Evolutionary conservation across 2,888 invertebrate species (phyloP), one percentile per base, ranked within the genome.

Genomic region (Drymonia ruficornis): DNA sequence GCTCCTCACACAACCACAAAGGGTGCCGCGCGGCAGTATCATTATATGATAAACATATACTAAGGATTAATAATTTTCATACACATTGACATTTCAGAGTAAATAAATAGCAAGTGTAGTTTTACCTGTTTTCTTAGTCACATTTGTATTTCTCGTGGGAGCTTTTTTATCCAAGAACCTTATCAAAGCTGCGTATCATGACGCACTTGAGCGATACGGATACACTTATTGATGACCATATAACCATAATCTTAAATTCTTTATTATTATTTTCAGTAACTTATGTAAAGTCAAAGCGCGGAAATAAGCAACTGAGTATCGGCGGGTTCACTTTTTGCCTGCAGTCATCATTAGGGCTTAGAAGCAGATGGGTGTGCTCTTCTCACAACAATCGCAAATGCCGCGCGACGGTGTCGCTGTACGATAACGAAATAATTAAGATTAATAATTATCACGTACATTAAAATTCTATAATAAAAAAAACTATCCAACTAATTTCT

Each of bases 351-450:
- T 11, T 11, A 0, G 31, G 31, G 11, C 31, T 11, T 3, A 31
- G 12, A 12, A 34, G 13, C 0, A 61, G 81, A 0, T 83, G 83
- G 81, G 63, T 75, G 29, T 83, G 83, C 52, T 74, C 78, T 9
- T 65, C 70, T 0, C 81, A 82, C 52, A n/a, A 18, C 51, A 68
- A 71, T 11, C 74, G 65, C 44, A 58, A 66, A 0, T 81, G 81
- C 51, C 65, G 58, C 18, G 73, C 81, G 1, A 23, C 4, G 23
- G 23, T 23, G 23, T 6, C 23, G 23, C 23, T 23, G 23, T 23
- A 23, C 7, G 23, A 23, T 23, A 23, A 23, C 7, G 23, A 23
- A 23, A 23, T 23, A 23, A 23, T 23, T 23, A 23, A 23, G 23
- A 23, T 23, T 23, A 23, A 23, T 23, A 23, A 23, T 23, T 23